Percentiles rank a stretch among this genome's conserved stretches.
phyloP scores from a whole-genome alignment of 1,140 invertebrate genomes.

The Cotesia typhae region DNA sequence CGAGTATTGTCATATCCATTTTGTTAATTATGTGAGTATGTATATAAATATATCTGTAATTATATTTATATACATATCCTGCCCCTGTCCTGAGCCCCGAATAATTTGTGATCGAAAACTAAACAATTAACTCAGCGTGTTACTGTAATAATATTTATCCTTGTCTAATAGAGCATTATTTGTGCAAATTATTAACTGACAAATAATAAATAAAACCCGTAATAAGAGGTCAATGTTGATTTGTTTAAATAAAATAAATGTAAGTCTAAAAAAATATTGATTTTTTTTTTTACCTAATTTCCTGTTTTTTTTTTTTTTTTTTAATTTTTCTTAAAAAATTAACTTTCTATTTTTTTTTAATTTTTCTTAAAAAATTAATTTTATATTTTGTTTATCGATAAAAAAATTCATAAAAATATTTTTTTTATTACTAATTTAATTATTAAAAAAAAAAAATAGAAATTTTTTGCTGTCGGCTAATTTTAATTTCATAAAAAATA shows the following conservation, averaged over 20 bases:
- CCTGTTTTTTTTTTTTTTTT: no score
- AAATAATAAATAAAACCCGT: constrained; percentile 56
- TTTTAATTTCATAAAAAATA: no score
- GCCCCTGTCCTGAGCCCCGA: constrained; percentile 44
- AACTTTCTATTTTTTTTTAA: no score
- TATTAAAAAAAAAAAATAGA: no score
- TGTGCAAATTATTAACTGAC: constrained; percentile 46
- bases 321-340: no score
- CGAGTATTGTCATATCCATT: constrained; percentile 4
- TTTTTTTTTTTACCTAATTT: no score
- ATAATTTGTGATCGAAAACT: constrained; percentile 46
- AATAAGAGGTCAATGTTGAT: constrained; percentile 67
- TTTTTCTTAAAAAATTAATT: no score
- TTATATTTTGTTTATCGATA: no score
- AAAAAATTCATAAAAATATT: no score
- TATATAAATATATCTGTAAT: constrained; percentile 28
- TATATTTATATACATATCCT: constrained; percentile 32
- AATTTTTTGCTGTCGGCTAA: no score
- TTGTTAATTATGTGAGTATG: constrained; percentile 13
- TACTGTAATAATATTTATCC: constrained; percentile 56
- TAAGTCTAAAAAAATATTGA: constrained; percentile 59
- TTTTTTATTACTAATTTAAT: no score
- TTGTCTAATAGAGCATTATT: constrained; percentile 58
- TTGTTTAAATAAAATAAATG: constrained; percentile 65
- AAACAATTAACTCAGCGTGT: constrained; percentile 45